phyloP scores from a whole-genome alignment of 2,113 vertebrate genomes.

The Cryptoleucopteryx plumbea region DNA sequence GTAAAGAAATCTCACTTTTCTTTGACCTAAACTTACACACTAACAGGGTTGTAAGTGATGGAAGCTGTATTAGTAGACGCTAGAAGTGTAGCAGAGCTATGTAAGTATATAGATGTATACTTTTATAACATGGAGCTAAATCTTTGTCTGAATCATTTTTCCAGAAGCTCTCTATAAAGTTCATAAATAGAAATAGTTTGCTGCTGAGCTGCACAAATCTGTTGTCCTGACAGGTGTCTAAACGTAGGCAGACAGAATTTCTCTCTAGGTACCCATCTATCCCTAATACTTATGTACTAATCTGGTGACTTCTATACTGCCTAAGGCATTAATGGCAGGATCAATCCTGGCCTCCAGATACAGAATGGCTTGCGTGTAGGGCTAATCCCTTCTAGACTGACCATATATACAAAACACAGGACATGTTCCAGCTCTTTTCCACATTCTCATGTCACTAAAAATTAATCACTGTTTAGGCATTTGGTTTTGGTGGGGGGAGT shows the following conservation, averaged over 20 bases:
- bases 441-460: neutral
- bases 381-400: neutral
- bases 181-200: neutral
- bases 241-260: neutral
- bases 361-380: fast-evolving
- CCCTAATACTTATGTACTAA: neutral
- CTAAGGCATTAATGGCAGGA: neutral
- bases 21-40: neutral
- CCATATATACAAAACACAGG: fast-evolving
- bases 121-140: neutral
- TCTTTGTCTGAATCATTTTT: neutral
- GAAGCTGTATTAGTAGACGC: neutral
- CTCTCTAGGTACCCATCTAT: neutral
- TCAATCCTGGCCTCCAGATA: neutral
- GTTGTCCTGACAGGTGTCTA: neutral
- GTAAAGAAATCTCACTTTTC: neutral
- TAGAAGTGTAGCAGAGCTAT: neutral
- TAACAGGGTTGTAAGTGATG: neutral
- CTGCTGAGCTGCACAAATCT: neutral
- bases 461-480: neutral
- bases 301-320: neutral
- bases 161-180: neutral
- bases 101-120: neutral
- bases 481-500: neutral
- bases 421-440: neutral